Conservation (phyloP, 2,888 invertebrate genomes). For the Dryadula phaetusa region DNA sequence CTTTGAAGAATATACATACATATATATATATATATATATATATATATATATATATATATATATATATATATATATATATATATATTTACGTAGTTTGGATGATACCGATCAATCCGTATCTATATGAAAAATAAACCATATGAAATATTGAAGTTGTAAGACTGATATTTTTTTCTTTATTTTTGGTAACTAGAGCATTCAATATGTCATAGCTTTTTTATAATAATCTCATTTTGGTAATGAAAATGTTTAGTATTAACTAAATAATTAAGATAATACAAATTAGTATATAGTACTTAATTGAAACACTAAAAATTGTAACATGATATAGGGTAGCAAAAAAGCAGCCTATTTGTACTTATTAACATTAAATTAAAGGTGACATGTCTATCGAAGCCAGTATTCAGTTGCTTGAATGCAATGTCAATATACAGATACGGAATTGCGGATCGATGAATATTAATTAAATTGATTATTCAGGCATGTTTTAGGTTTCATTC, state of each 20-base stretch:
- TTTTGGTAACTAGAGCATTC: no score
- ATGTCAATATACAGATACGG: conserved; percentile 59
- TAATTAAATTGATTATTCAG: conserved; percentile 57
- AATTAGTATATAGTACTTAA: background rate
- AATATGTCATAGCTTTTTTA: no score
- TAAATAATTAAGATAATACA: background rate
- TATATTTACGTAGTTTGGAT: no score
- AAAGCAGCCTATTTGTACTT: conserved; percentile 15
- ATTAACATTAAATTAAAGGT: conserved; percentile 47
- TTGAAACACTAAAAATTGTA: conserved; percentile 10
- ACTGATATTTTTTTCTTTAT: no score
- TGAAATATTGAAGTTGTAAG: no score
- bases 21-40: background rate
- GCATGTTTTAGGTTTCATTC: conserved; percentile 59
- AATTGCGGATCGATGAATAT: conserved; percentile 49
- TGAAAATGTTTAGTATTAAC: no score
- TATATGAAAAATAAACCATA: no score
- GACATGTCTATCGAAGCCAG: conserved; percentile 62
- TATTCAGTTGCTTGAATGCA: conserved; percentile 59
- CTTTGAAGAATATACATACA: background rate
- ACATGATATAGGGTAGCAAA: conserved; percentile 22
- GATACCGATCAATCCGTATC: no score
- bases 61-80: no score
- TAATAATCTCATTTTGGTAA: no score
- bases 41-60: no score